Evolutionary conservation across 2,888 invertebrate genomes (phyloP), one percentile per base, ranked within the genome.

Genomic region (Acanthopleura granulata): DNA sequence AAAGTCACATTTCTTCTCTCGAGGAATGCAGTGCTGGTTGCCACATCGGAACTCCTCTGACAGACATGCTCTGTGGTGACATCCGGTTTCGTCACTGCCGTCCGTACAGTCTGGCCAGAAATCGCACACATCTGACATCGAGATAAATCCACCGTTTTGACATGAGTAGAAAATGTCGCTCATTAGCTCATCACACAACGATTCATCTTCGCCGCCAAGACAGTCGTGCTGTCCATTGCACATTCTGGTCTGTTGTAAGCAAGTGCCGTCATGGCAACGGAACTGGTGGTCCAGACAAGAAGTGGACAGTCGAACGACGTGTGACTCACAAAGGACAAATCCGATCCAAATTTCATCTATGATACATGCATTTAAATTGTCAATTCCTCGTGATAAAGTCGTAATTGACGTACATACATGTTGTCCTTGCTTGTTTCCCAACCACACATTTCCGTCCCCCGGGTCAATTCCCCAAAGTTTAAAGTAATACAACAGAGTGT

Each of bases 181-280:
- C 11, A 12, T 15, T 12, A n/a, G 11, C 30, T 70, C 49, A 18
- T 12, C 12, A 22, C 70, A 70, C 12, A 15, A 27, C 25, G 29
- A 12, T 70, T 70, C 70, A 30, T 70, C 70, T 70, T 70, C 70
- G 14, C 57, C 57, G 4, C 12, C 57, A 9, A 18, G 57, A 57
- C 57, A 57, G 12, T 57, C 57, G 3, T 3, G 18, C 12, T n/a
- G 18, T 57, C 57, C 3, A 22, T 57, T 22, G 1, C 57, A 57
- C 22, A 57, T 22, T 57, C 18, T n/a, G 22, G 18, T 22, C 1
- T 18, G 3, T 57, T 18, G 18, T n/a, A 57, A 22, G 22, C 57
- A 57, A 3, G n/a, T 57, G n/a, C 57, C 3, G 12, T 57, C 57
- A 57, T 51, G 14, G 18, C 51, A 51, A 14, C 14, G 14, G 18